Evolutionary conservation across 2,113 vertebrate genomes (phyloP), one percentile per base, ranked within the genome.

Genomic region (Calyptommatus sinebrachiatus): DNA sequence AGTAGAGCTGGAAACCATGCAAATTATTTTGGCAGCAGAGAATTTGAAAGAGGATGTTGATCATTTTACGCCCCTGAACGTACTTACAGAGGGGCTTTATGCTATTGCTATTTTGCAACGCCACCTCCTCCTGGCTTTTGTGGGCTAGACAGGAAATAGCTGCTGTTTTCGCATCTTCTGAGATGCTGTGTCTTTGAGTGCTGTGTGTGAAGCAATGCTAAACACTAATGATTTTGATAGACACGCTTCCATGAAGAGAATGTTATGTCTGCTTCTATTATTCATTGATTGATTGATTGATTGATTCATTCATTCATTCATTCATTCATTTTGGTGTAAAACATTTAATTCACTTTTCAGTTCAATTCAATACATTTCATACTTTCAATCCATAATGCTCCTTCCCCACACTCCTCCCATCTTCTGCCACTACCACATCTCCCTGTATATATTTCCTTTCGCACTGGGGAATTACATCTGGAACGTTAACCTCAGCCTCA

Each of bases 11-110:
- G 68, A 68, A 60, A 28, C 21, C 18, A 20, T 50, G 24, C 48
- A 61, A 41, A n/a, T n/a, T 69, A 26, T 26, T 60, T 29, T 31
- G 31, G 26, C 26, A 26, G n/a, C 31, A 70, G 69, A 71, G 46
- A 46, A 10, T 75, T 60, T 75, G 35, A 75, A 68, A 75, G 50
- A 31, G 79, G 79, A 81, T 46, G 72, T 60, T 68, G 24, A 62
- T 18, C 22, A 31, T 21, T 67, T 35, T 16, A 24, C 8, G 7
- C 48, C 50, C 53, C 8, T 57, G 12, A 5, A 5, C 16, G 18
- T 57, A 18, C 53, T 57, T 4, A 2, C 48, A 68, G 4, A 28
- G 21, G 24, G 61, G 24, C 61, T 62, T 24, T 62, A 62, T 62
- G 26, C 63, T 14, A 11, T n/a, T 80, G 62, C 22, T 74, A 65